Conservation (phyloP, 2,797 vertebrate species). For the Clarias platycephalus region DNA sequence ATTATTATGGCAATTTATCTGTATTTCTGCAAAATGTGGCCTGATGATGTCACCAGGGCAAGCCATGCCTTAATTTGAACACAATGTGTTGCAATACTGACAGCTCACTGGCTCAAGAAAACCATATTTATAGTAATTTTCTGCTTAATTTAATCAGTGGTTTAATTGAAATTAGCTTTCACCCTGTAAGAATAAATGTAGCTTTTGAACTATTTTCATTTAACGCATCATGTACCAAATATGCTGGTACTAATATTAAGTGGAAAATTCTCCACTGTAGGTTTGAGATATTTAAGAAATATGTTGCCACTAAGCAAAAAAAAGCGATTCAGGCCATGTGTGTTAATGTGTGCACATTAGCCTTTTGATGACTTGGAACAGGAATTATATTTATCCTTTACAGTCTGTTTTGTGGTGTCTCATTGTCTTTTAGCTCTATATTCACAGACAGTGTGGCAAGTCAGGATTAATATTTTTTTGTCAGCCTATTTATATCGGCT, state of each 20-base stretch:
- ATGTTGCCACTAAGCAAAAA: slow-evolving; percentile 66
- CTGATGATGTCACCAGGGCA: slow-evolving; percentile 20
- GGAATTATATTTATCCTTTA: slow-evolving; percentile 45
- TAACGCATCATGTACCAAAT: slow-evolving; percentile 80
- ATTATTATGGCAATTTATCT: background rate
- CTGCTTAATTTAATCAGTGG: slow-evolving; percentile 71
- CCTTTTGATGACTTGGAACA: slow-evolving; percentile 52
- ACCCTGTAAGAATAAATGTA: slow-evolving; percentile 61
- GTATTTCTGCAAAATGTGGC: background rate
- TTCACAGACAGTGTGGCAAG: too few relatives aligned
- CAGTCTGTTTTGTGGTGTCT: slow-evolving; percentile 8
- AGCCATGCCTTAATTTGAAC: slow-evolving; percentile 45
- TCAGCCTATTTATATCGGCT: background rate
- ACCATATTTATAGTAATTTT: slow-evolving; percentile 75
- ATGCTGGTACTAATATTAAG: slow-evolving; percentile 65
- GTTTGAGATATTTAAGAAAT: slow-evolving; percentile 67
- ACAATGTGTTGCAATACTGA: slow-evolving; percentile 58
- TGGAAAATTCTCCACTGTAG: slow-evolving; percentile 66
- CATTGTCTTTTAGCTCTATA: background rate
- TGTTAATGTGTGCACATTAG: slow-evolving; percentile 52
- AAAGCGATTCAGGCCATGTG: slow-evolving; percentile 61
- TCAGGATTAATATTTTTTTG: background rate
- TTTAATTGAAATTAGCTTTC: slow-evolving; percentile 74
- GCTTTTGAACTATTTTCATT: slow-evolving; percentile 75
- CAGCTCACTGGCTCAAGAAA: slow-evolving; percentile 65